Conservation (phyloP, 2,888 invertebrate genomes). For the Eilema griseolum region DNA sequence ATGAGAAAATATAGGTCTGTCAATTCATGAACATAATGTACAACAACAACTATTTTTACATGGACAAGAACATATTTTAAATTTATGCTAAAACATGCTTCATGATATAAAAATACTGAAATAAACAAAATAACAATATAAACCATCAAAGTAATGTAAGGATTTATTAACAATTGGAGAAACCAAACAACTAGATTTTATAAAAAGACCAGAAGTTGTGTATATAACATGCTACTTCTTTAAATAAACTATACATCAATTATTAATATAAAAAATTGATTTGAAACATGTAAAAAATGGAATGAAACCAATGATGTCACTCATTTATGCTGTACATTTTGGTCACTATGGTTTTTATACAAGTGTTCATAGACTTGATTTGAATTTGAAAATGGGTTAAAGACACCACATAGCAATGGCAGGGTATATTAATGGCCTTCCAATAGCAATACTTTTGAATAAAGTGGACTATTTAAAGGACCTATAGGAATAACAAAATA, state of each 20-base stretch:
- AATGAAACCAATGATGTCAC: constrained; percentile 32
- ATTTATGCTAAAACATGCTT: constrained; percentile 42
- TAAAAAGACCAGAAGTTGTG: not conserved
- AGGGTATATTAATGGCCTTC: constrained; percentile 35
- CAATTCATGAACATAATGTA: constrained; percentile 34
- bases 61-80: constrained; percentile 24
- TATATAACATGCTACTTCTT: constrained; percentile 7
- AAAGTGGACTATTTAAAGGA: constrained; percentile 57
- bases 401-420: constrained; percentile 23
- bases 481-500: constrained; percentile 46
- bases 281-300: constrained; percentile 13
- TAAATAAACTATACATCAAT: not conserved
- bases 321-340: constrained; percentile 24
- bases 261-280: constrained; percentile 5
- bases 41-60: constrained; percentile 26
- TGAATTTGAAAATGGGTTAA: constrained; percentile 11
- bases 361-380: constrained; percentile 23
- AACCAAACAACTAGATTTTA: constrained; percentile 4
- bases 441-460: constrained; percentile 44
- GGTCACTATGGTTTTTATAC: constrained; percentile 19
- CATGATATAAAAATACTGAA: constrained; percentile 23
- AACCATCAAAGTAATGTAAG: constrained; percentile 13
- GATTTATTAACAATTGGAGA: constrained; percentile 3
- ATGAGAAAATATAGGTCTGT: constrained; percentile 24
- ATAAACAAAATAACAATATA: constrained; percentile 15